Evolutionary conservation across 2,113 vertebrate genomes (phyloP), one percentile per base, ranked within the genome.

Genomic region (Prunella fulvescens): DNA sequence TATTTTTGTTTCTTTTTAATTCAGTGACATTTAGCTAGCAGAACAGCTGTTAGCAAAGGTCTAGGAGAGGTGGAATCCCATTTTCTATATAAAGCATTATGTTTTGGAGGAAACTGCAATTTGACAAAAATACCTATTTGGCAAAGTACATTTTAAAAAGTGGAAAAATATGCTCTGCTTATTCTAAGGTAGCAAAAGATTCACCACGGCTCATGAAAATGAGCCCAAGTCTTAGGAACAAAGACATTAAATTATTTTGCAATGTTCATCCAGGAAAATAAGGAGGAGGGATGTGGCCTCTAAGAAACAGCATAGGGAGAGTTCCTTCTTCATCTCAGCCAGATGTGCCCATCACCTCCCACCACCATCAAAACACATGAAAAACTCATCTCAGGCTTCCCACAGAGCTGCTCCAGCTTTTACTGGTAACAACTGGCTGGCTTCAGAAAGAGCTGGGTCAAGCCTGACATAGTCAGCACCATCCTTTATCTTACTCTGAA

Each of bases 21-120:
- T 85, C 93, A 80, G 93, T 98, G 97, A 97, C 95, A 97, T 97
- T 98, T 97, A 97, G 95, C 61, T 88, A 96, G 95, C 83, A 95
- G 95, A 97, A 97, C 93, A 97, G 95, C 93, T 97, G 95, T 96
- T 96, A 97, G 94, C 44, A 95, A 97, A 98, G 97, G 97, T 97
- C 95, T 97, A 65, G 53, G 81, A 93, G 95, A 97, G 92, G 70
- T 88, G 90, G 76, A 96, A 97, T 96, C 82, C 95, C 92, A 94
- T 91, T 95, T 93, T 86, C 96, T 95, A 95, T 81, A 94, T 93
- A 89, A 95, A 95, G 93, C 86, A 94, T 84, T 86, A 42, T 25
- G 65, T 71, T 95, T 90, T 88, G 76, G 71, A 92, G 77, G 70
- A 89, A 95, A 93, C 56, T 79, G 91, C 51, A 90, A 91, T 74